phyloP scores from a whole-genome alignment of 2,888 invertebrate genomes.

The Scaptomyza cyrtandrae region DNA sequence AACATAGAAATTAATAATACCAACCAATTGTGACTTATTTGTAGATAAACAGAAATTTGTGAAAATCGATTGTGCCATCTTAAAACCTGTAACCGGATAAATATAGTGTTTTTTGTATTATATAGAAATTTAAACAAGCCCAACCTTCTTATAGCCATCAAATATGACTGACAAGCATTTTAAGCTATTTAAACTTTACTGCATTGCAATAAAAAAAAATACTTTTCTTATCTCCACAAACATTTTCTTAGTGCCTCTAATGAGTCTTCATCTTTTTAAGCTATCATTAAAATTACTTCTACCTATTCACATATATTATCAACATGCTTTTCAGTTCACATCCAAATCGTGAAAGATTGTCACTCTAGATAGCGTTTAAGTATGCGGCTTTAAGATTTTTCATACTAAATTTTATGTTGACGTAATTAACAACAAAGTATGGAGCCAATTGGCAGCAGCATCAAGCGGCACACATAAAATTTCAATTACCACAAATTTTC shows the following conservation, averaged over 20 bases:
- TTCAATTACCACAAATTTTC: constrained; percentile 75
- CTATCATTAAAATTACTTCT: constrained; percentile 22
- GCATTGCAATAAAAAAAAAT: constrained; percentile 9
- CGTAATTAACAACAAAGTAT: constrained; percentile 69
- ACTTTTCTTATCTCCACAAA: constrained; percentile 3
- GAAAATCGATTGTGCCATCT: too few species aligned
- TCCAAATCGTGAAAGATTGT: constrained; percentile 33
- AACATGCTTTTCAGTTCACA: constrained; percentile 12
- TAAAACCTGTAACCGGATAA: too few species aligned
- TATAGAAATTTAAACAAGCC: too few species aligned
- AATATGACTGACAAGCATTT: not conserved
- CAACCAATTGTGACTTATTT: not conserved
- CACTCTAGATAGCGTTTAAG: constrained; percentile 40
- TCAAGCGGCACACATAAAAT: constrained; percentile 69
- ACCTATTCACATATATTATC: constrained; percentile 5
- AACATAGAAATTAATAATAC: not conserved
- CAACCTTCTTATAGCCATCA: not conserved
- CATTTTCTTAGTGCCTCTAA: constrained; percentile 12
- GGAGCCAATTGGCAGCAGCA: constrained; percentile 64
- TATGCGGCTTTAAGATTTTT: constrained; percentile 15
- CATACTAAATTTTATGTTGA: constrained; percentile 39
- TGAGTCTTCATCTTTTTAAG: constrained; percentile 4
- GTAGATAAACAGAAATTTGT: not conserved
- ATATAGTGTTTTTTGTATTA: too few species aligned
- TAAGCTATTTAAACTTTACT: not conserved